Base-by-base conservation (phyloP, 2,888 invertebrate genomes). In the Nomada lathburiana region DNA sequence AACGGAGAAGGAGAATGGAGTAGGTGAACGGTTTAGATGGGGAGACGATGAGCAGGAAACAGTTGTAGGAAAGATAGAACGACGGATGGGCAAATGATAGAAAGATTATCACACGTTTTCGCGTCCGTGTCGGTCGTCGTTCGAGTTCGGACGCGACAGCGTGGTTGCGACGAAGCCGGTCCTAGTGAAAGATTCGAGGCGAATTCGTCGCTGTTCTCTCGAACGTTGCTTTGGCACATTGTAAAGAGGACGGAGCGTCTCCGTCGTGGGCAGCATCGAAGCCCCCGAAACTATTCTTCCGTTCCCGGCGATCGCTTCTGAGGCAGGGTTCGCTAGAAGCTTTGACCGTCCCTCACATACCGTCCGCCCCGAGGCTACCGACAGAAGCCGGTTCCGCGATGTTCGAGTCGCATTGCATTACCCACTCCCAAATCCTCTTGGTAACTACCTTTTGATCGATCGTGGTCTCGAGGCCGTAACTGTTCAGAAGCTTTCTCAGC, bases 381-480 rank as follows among this genome's bases (percentile, higher is more conserved):
- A 91, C 85, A 50, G 92, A 82, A 18, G 89, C 86, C 2, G 90
- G 86, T 53, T 93, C 93, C 1, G 87, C 91, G 23, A 92, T 62
- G 68, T 90, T 92, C 5, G 93, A 92, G 23, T 95, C 95, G 86
- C 95, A 95, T 55, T 95, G 94, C 87, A 95, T 94, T n/a, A 96
- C 94, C 96, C 96, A 96, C 81, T 96, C 96, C 93, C 96, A 95
- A 77, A 96, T 95, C 71, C 96, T 94, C 78, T 95, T 94, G 57
- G 96, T 95, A 81, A 96, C 94, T 42, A 95, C 95, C 53, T 94
- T 95, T 89, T 96, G 95, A 90, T 96, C 96, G 18, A 96, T 94
- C 3, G 95, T 95, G 1, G 95, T 95, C 86, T 96, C 96, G 63
- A 96, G 94, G 0, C 96, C 96, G 88, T 95, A 95, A 84, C 94